Evolutionary conservation across 2,113 vertebrate species (phyloP).

Genomic region (Labeo catla): DNA sequence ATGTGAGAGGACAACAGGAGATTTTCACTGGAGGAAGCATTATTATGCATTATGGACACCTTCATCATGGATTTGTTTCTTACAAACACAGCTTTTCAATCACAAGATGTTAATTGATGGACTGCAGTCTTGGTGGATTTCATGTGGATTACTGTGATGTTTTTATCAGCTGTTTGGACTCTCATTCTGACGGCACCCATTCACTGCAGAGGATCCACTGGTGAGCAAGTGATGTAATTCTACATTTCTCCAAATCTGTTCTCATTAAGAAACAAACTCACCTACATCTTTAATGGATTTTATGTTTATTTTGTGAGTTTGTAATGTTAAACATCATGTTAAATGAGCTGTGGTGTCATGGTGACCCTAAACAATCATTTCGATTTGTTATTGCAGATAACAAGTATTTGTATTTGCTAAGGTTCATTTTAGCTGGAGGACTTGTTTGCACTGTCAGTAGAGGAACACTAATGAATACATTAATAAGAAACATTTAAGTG

Average conservation of each 20-base stretch:
- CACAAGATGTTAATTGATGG: background rate
- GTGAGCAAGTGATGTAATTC: background rate
- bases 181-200: background rate
- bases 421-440: slow-evolving; percentile 1
- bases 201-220: background rate
- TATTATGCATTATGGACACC: too few relatives aligned
- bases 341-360: background rate
- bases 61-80: too few relatives aligned
- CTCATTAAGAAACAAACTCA: background rate
- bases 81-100: too few relatives aligned
- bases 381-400: background rate
- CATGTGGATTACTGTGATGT: background rate
- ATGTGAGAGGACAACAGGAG: too few relatives aligned
- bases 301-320: too few relatives aligned
- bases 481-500: slow-evolving; percentile 17
- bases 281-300: too few relatives aligned
- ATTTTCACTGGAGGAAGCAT: too few relatives aligned
- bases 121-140: background rate
- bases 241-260: background rate
- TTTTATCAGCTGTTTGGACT: background rate
- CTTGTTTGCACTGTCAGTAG: background rate
- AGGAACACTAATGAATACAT: slow-evolving; percentile 20
- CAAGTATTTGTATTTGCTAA: background rate
- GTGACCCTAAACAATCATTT: background rate
- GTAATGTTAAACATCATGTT: background rate